phyloP scores from a whole-genome alignment of 1,140 invertebrate species.

The Atta texana region DNA sequence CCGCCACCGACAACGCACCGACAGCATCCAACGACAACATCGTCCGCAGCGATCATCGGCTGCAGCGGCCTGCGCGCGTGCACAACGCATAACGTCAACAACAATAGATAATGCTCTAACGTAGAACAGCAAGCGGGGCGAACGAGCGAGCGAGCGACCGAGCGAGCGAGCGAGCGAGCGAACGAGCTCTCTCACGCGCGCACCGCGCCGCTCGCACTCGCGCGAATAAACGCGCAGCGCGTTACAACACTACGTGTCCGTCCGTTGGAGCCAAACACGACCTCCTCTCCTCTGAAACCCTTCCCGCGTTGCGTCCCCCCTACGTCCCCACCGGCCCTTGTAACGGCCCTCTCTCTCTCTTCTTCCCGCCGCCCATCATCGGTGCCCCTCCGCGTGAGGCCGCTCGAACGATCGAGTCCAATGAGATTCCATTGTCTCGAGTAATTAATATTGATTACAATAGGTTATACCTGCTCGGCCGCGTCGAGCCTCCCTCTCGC shows the following conservation, averaged over 20 bases:
- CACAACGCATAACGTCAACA: slow-evolving; percentile 86
- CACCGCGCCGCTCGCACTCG: slow-evolving; percentile 65
- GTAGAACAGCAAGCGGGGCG: slow-evolving; percentile 70
- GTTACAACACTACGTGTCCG: slow-evolving; percentile 79
- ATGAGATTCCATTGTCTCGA: slow-evolving; percentile 87
- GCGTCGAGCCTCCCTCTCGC: slow-evolving; percentile 66
- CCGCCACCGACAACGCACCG: slow-evolving; percentile 42
- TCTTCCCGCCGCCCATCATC: slow-evolving; percentile 54
- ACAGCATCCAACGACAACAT: slow-evolving; percentile 59
- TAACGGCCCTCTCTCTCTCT: slow-evolving; percentile 38
- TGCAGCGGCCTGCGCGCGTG: slow-evolving; percentile 76
- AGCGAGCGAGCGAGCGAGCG: slow-evolving; percentile 57
- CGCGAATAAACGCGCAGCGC: slow-evolving; percentile 63
- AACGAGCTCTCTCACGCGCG: slow-evolving; percentile 45
- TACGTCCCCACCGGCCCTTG: neutral
- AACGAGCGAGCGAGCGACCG: neutral
- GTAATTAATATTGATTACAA: slow-evolving; percentile 87
- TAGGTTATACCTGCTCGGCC: slow-evolving; percentile 83
- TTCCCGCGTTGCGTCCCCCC: slow-evolving; percentile 10
- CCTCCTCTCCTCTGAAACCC: slow-evolving; percentile 67
- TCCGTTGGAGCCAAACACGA: slow-evolving; percentile 78
- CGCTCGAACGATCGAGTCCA: slow-evolving; percentile 85
- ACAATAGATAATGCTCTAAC: slow-evolving; percentile 85
- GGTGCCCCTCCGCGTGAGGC: slow-evolving; percentile 69
- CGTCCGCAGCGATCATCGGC: slow-evolving; percentile 55